phyloP scores from a whole-genome alignment of 2,797 vertebrate genomes.

The Tangara arthus region DNA sequence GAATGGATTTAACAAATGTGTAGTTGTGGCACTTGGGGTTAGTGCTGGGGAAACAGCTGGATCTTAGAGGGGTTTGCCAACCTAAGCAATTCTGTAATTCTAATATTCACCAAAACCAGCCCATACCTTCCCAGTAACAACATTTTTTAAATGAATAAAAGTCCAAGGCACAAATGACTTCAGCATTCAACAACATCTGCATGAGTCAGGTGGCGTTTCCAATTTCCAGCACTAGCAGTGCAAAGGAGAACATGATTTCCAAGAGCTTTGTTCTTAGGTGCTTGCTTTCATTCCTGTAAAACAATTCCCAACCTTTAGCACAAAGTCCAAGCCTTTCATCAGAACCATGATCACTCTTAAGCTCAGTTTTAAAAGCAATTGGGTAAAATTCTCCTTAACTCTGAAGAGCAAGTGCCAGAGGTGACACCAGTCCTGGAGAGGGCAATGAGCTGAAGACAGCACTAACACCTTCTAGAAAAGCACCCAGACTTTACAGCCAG shows the following conservation, averaged over 20 bases:
- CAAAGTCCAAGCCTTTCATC: neutral
- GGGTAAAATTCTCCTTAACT: neutral
- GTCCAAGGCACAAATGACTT: neutral
- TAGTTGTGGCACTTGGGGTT: neutral
- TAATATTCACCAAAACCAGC: neutral
- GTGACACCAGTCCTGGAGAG: neutral
- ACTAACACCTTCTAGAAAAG: neutral
- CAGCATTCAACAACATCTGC: neutral
- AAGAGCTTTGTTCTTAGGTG: neutral
- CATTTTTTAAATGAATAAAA: neutral
- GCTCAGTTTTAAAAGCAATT: neutral
- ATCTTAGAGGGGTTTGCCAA: neutral
- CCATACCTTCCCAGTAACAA: neutral
- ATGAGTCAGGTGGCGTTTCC: neutral
- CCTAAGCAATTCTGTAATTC: neutral
- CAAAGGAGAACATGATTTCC: neutral
- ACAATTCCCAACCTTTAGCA: neutral
- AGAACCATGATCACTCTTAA: neutral
- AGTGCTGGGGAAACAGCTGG: neutral
- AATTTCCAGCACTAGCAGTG: neutral
- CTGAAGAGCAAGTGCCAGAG: neutral
- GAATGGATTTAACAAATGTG: neutral
- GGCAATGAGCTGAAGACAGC: neutral
- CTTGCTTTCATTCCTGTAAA: neutral
- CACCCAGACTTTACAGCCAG: neutral